These are phyloP conservation scores for Petrocephalus zakoni DNA, from an alignment of 2,113 vertebrate genomes.

Conservation along the genomic window DNA sequence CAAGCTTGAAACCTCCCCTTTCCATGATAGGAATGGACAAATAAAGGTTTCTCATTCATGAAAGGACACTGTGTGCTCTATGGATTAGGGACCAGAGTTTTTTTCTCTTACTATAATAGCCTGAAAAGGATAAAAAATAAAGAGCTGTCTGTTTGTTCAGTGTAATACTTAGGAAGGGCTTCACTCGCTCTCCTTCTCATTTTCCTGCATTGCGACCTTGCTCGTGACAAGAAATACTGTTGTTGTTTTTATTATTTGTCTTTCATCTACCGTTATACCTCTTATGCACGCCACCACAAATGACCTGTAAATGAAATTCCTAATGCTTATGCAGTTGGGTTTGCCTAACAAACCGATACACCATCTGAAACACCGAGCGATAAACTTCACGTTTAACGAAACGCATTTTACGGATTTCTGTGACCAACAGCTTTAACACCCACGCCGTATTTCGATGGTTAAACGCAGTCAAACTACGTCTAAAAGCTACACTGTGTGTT, in stretches of 20 bases:
- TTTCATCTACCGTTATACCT: neutral
- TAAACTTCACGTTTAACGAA: neutral
- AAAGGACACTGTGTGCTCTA: constrained; percentile 74
- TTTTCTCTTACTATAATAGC: constrained; percentile 59
- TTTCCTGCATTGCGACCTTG: constrained; percentile 10
- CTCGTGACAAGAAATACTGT: neutral
- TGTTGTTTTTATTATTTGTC: neutral
- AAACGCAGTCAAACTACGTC: neutral
- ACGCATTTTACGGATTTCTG: neutral
- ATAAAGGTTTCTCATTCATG: constrained; percentile 72
- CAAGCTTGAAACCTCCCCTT: constrained; percentile 72
- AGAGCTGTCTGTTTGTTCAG: constrained; percentile 45
- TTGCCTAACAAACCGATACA: neutral
- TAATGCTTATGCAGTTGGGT: neutral
- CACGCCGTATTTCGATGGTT: neutral
- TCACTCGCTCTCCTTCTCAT: constrained; percentile 26
- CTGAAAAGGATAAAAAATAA: constrained; percentile 53
- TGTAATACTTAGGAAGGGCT: constrained; percentile 27
- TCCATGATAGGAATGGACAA: constrained; percentile 71
- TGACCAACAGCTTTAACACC: neutral
- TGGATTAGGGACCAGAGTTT: constrained; percentile 66
- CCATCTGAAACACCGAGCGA: neutral
- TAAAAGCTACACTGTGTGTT: neutral
- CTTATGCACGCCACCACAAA: neutral
- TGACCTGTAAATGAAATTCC: neutral